These are phyloP conservation scores for Chrysodeixis includens DNA, from an alignment of 2,888 invertebrate genomes.

Conservation along the genomic window DNA sequence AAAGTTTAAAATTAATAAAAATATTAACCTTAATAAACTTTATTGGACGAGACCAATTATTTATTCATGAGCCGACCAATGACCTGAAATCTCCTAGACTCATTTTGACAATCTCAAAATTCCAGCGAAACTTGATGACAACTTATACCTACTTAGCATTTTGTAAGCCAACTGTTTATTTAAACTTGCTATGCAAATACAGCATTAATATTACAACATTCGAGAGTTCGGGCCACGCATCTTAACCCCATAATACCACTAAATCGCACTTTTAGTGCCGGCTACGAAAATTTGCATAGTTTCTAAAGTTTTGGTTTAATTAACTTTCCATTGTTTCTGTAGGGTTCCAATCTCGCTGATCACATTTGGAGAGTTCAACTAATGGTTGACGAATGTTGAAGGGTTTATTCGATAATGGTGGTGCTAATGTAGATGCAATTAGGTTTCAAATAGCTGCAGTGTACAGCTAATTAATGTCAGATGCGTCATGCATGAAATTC, in stretches of 20 bases:
- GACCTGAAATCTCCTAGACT: background rate
- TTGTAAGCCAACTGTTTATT: conserved; percentile 24
- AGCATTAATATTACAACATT: conserved; percentile 38
- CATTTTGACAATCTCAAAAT: background rate
- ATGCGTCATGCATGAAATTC: background rate
- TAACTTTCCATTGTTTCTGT: conserved; percentile 59
- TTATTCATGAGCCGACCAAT: background rate
- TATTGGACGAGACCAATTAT: too few species aligned
- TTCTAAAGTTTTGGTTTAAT: conserved; percentile 54
- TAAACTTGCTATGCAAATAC: conserved; percentile 44
- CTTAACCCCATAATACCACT: conserved; percentile 41
- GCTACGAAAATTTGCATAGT: conserved; percentile 57
- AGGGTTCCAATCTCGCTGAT: conserved; percentile 36
- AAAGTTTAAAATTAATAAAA: too few species aligned
- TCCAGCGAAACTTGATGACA: conserved; percentile 11
- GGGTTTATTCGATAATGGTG: background rate
- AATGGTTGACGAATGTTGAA: conserved; percentile 8
- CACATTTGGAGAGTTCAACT: conserved; percentile 14
- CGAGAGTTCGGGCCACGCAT: conserved; percentile 39
- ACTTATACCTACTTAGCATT: conserved; percentile 14
- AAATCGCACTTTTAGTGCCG: conserved; percentile 42
- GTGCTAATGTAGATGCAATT: conserved; percentile 13
- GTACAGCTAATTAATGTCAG: background rate
- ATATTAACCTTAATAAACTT: too few species aligned
- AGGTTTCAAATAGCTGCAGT: conserved; percentile 8